Base-by-base conservation (phyloP, 2,113 vertebrate species). In the Beaufortia kweichowensis region DNA sequence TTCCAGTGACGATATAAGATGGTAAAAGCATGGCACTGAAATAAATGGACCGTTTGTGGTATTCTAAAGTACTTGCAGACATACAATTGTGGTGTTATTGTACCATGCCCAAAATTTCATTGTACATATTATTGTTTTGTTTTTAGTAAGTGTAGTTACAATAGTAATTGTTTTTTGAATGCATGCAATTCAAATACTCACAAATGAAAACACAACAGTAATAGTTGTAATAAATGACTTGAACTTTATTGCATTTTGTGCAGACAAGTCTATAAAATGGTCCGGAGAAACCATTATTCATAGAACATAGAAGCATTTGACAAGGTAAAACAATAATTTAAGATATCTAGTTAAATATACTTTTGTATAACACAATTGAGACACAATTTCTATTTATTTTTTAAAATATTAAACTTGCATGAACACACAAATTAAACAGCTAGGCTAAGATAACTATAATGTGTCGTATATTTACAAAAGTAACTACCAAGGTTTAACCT, bases 211-310 rank as follows among this genome's bases (percentile, higher is more conserved):
- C 46, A 67, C 71, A 80, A 31, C 55, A 14, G 14, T 21, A 57
- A 76, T 43, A 19, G 41, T 89, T 94, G 91, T 94, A 93, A 91
- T 95, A 95, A 95, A 94, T 92, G 88, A 87, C 91, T 91, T 92
- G 61, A 61, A 82, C 77, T 87, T 95, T 95, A 95, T 95, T 95
- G 94, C 94, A 94, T 95, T 95, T 95, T 93, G 92, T 93, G 92
- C 91, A 89, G 91, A 94, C 89, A 86, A 92, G 86, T 93, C 91
- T 94, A 94, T 90, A 94, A 95, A 94, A 93, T 93, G 85, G 89
- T 90, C 94, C 91, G 91, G 89, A 89, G 87, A 91, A 94, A 94
- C 93, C 91, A 91, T 82, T 91, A 90, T 90, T 93, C 86, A 81
- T 85, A 85, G 90, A 92, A 80, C 89, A 89, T 86, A 90, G 89